A percentile compares a stretch with the other conserved stretches of the same genome.
Evolutionary conservation across 2,797 vertebrate genomes (phyloP).

Genomic region (Acrossocheilus fasciatus): DNA sequence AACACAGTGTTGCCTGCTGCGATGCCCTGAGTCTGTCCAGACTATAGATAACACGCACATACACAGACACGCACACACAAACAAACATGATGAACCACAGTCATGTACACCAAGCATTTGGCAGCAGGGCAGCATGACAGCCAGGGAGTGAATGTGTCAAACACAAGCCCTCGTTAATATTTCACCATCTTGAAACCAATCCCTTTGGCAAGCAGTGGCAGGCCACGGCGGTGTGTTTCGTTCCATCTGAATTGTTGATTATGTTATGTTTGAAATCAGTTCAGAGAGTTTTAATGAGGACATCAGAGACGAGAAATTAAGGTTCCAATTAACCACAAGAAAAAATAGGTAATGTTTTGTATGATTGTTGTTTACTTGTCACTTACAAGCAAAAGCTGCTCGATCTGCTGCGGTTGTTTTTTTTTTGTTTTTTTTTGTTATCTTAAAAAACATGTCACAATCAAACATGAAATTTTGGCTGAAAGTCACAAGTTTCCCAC

Average conservation of each 20-base stretch:
- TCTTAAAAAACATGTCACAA: slow-evolving; percentile 8
- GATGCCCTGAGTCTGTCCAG: slow-evolving; percentile 49
- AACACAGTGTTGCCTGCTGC: slow-evolving; percentile 53
- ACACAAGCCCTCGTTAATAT: slow-evolving; percentile 62
- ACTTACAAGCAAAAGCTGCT: slow-evolving; percentile 3
- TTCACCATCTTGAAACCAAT: slow-evolving; percentile 57
- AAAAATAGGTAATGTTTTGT: slow-evolving; percentile 26
- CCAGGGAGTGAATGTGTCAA: slow-evolving; percentile 61
- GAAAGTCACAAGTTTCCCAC: neutral
- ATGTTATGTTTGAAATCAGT: slow-evolving; percentile 49
- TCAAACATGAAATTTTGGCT: neutral
- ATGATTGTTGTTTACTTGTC: slow-evolving; percentile 42
- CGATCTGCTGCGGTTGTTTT: neutral
- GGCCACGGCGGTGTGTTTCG: slow-evolving; percentile 35
- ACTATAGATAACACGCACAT: slow-evolving; percentile 48
- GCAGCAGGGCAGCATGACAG: slow-evolving; percentile 54
- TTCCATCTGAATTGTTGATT: slow-evolving; percentile 54
- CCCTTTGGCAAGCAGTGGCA: slow-evolving; percentile 47
- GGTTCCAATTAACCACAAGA: slow-evolving; percentile 51
- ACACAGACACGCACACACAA: slow-evolving; percentile 43
- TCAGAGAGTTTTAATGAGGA: slow-evolving; percentile 59
- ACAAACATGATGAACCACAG: slow-evolving; percentile 50
- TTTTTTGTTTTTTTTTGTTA: neutral
- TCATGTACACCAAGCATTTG: slow-evolving; percentile 45
- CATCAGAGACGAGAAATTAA: slow-evolving; percentile 57